Percentiles rank a stretch among this genome's conserved stretches.
Conservation (phyloP, 2,113 vertebrate species). For the Perca schrenkii region DNA sequence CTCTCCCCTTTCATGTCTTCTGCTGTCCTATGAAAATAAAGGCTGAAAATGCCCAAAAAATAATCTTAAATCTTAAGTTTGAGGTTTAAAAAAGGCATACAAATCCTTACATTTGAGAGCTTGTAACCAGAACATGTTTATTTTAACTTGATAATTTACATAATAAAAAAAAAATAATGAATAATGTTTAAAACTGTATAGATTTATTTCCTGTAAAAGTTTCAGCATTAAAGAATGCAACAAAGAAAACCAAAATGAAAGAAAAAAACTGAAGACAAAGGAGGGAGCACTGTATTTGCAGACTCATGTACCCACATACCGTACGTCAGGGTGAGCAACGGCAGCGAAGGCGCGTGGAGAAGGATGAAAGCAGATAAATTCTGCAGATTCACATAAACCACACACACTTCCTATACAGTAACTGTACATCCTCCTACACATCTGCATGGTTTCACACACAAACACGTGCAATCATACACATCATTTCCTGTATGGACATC, state of each 20-base stretch:
- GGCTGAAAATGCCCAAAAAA: no score
- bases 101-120: neutral
- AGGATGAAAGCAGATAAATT: constrained; percentile 52
- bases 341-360: neutral
- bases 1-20: no score
- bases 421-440: constrained; percentile 54
- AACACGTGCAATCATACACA: neutral
- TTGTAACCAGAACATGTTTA: neutral
- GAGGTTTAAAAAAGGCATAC: neutral
- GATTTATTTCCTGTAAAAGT: neutral
- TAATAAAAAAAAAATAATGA: neutral
- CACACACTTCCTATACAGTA: constrained; percentile 70
- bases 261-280: neutral
- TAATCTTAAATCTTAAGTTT: neutral
- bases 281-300: constrained; percentile 41
- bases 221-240: neutral
- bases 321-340: constrained; percentile 20
- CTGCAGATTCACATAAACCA: constrained; percentile 73
- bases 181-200: neutral
- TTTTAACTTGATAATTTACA: neutral
- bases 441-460: constrained; percentile 31
- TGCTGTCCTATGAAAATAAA: no score
- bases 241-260: constrained; percentile 5
- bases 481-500: neutral
- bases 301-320: constrained; percentile 46